Conservation (phyloP, 1,140 invertebrate species). For the Dendroctonus valens region DNA sequence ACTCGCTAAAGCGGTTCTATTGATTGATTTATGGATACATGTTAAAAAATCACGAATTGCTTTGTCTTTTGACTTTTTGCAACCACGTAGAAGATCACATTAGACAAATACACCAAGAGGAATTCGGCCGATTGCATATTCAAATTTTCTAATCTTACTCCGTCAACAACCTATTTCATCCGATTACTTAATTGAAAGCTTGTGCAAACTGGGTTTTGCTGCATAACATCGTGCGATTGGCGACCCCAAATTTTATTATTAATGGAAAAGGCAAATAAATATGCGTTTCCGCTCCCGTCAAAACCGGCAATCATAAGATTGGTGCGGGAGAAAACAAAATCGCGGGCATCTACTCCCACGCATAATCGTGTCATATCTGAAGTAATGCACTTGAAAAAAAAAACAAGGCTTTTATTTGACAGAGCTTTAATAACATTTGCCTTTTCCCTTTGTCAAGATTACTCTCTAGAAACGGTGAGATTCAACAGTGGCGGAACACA, state of each 20-base stretch:
- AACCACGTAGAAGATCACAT: too few species aligned
- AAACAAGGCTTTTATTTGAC: conserved; percentile 39
- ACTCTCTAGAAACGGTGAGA: conserved; percentile 24
- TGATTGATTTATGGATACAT: too few species aligned
- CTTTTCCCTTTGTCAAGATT: conserved; percentile 35
- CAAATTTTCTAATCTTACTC: conserved; percentile 13
- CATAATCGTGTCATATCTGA: conserved; percentile 48
- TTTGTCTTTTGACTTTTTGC: too few species aligned
- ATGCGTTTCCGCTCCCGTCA: conserved; percentile 34
- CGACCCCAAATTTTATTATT: conserved; percentile 14
- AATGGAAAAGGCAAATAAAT: conserved; percentile 29
- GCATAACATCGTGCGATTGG: conserved; percentile 25
- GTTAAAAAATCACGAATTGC: too few species aligned
- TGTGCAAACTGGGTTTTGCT: conserved; percentile 31
- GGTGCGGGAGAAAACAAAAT: conserved; percentile 36
- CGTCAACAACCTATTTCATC: conserved; percentile 19
- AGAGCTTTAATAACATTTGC: conserved; percentile 43
- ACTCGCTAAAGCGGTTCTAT: too few species aligned
- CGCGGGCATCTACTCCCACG: conserved; percentile 39
- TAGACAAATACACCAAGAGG: too few species aligned
- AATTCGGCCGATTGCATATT: conserved; percentile 9
- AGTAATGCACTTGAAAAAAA: conserved; percentile 42
- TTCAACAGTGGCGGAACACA: background rate
- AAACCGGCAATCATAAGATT: conserved; percentile 49
- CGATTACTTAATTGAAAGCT: conserved; percentile 35